Percentiles rank a stretch among this genome's conserved stretches.
These are phyloP conservation scores for Oreortyx pictus DNA, from an alignment of 2,797 vertebrate species.

Conservation along the genomic window DNA sequence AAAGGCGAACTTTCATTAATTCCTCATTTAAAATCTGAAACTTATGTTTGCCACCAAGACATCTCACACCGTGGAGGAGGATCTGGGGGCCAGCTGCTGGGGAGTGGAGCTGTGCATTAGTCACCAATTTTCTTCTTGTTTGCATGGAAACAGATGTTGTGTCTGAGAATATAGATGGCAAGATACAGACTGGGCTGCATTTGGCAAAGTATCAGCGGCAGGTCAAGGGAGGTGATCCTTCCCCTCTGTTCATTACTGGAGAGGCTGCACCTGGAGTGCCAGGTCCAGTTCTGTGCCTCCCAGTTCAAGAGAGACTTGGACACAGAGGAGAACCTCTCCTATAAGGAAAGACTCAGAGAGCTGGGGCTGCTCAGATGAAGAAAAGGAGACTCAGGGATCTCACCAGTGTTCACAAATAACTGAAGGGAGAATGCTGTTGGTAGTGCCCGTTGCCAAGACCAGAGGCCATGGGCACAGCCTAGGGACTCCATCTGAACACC, in stretches of 20 bases:
- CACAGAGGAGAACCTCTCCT: neutral
- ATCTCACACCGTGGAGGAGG: neutral
- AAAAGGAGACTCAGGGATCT: neutral
- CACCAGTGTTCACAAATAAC: neutral
- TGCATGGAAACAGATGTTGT: neutral
- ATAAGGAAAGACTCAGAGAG: neutral
- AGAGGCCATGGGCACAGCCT: neutral
- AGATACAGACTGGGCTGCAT: neutral
- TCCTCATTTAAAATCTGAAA: constrained; percentile 45
- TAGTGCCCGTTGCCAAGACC: neutral
- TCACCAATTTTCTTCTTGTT: constrained; percentile 6
- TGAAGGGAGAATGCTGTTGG: neutral
- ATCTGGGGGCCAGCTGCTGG: neutral
- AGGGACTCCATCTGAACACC: neutral
- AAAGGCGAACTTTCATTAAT: constrained; percentile 50
- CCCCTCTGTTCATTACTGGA: neutral
- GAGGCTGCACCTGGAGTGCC: neutral
- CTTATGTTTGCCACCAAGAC: constrained; percentile 20
- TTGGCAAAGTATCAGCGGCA: neutral
- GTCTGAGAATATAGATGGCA: neutral
- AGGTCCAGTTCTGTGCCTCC: neutral
- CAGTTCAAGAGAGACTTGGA: neutral
- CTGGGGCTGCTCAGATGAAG: neutral
- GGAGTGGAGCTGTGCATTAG: neutral
- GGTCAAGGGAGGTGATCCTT: neutral